Conservation (phyloP, 2,888 invertebrate species). For the Oithona nana region DNA sequence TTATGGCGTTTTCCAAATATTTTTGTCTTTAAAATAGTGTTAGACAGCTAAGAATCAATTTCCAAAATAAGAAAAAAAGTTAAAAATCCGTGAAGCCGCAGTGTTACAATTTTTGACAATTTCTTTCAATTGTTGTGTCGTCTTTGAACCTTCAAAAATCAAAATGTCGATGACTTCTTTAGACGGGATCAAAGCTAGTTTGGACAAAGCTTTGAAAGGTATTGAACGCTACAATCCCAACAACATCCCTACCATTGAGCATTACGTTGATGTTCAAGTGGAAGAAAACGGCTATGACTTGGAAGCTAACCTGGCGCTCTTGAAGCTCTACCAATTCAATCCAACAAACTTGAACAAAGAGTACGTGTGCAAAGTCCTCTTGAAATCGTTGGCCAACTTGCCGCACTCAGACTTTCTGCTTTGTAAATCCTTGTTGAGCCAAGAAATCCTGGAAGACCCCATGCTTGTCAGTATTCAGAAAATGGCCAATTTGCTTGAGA, state of each 20-base stretch:
- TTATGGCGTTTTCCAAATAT: too few species aligned
- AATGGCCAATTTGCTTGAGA: slow-evolving; percentile 73
- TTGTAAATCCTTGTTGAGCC: slow-evolving; percentile 71
- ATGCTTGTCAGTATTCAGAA: slow-evolving; percentile 72
- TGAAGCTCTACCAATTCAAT: slow-evolving; percentile 93
- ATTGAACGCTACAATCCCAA: slow-evolving; percentile 72
- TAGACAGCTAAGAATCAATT: too few species aligned
- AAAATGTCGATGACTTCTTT: not conserved
- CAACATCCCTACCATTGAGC: slow-evolving; percentile 68
- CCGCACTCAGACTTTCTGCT: slow-evolving; percentile 94
- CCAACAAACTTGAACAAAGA: slow-evolving; percentile 63
- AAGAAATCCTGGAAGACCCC: slow-evolving; percentile 41
- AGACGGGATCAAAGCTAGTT: slow-evolving; percentile 1
- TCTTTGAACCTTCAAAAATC: not conserved
- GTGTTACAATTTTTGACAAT: too few species aligned
- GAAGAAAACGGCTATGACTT: slow-evolving; percentile 83
- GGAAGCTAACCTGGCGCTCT: slow-evolving; percentile 86
- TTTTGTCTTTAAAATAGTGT: too few species aligned
- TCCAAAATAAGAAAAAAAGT: too few species aligned
- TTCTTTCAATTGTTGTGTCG: too few species aligned
- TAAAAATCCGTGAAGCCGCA: too few species aligned
- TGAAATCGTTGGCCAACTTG: slow-evolving; percentile 88
- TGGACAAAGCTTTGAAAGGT: slow-evolving; percentile 5
- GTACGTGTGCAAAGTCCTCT: slow-evolving; percentile 67
- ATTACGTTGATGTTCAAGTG: slow-evolving; percentile 81